Evolutionary conservation across 1,140 invertebrate species (phyloP), one percentile per base, ranked within the genome.

Genomic region (Diprion similis): DNA sequence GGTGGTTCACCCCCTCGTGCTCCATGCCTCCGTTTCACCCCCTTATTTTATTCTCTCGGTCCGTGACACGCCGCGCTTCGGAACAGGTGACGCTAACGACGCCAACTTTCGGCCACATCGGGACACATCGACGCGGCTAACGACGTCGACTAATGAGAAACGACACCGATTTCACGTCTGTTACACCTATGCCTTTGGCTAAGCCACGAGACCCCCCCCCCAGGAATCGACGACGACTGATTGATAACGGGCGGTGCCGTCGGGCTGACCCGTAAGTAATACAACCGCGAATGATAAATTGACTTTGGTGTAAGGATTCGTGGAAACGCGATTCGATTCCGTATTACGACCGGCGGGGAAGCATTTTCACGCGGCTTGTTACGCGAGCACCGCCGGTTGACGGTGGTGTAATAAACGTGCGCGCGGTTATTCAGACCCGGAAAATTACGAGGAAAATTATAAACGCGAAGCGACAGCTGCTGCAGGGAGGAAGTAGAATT

Each of bases 181-280:
- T 59, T 59, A 59, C 51, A 37, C 24, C n/a, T 51, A 10, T 51
- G 10, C 48, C 51, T 17, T 59, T 8, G 6, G 51, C 51, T 13
- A 17, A 13, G n/a, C 51, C 51, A 10, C 7, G 51, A 59, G 11
- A 59, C 51, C 6, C 51, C 11, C 6, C 51, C 51, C 6, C 4
- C 51, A 17, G 51, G 11, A 59, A 59, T 59, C 51, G 51, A 59
- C 51, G 51, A 59, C 51, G 51, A 59, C 51, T 59, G 51, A 59
- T 59, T 59, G 51, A 59, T 59, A 59, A 59, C 51, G 51, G 24
- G 24, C 51, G 11, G 51, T 9, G 11, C 51, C 51, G 51, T 59
- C 51, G n/a, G n/a, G 51, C 11, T 6, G 51, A 59, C 11, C 51
- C 51, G 51, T 59, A 59, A 59, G 51, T 59, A 59, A 59, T 59